Percentiles rank a stretch among this genome's conserved stretches.
Conservation (phyloP, 2,113 vertebrate genomes). For the Pomatorhinus ruficollis region DNA sequence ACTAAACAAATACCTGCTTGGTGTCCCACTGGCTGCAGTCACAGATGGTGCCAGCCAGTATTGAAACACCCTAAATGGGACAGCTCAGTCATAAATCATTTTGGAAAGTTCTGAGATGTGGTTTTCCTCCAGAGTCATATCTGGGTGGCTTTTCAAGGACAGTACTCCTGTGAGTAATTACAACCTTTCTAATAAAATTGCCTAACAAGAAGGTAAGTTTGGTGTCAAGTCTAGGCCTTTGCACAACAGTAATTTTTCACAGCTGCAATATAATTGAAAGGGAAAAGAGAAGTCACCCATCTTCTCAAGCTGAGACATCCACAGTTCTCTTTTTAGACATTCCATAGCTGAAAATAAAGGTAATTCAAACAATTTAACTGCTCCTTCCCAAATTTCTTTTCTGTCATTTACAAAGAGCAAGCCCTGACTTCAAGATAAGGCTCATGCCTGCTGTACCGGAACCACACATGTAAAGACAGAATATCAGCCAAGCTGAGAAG, state of each 20-base stretch:
- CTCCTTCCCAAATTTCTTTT: not conserved
- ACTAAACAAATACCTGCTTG: not conserved
- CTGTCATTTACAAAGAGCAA: not conserved
- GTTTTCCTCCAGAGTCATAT: not conserved
- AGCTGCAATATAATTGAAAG: not conserved
- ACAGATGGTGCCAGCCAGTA: not conserved
- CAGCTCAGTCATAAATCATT: not conserved
- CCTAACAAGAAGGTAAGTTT: not conserved
- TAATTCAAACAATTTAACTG: not conserved
- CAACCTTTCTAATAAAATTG: not conserved
- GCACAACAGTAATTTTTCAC: not conserved
- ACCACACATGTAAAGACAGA: not conserved
- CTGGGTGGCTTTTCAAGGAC: not conserved
- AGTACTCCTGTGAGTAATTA: not conserved
- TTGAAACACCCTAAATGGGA: not conserved
- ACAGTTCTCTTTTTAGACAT: not conserved
- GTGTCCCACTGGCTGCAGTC: not conserved
- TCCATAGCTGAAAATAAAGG: not conserved
- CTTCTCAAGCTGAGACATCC: not conserved
- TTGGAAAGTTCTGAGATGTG: not conserved
- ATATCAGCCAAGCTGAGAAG: not conserved
- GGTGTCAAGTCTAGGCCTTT: not conserved
- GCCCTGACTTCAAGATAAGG: accelerated
- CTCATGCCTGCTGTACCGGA: accelerated
- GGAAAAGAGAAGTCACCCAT: not conserved